Evolutionary conservation across 1,140 invertebrate genomes (phyloP).

Genomic region (Augochlora pura): DNA sequence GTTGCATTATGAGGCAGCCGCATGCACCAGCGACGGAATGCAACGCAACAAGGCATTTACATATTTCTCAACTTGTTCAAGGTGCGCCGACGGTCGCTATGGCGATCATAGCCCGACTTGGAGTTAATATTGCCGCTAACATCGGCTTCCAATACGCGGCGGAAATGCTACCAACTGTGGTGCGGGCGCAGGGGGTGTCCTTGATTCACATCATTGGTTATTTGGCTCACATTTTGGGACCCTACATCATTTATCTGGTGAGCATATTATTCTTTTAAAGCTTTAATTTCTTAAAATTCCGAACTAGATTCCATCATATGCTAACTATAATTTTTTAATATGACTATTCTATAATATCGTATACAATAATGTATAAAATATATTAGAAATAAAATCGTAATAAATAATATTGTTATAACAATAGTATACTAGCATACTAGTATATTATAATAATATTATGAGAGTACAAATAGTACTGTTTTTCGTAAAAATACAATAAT

Average conservation of each 20-base stretch:
- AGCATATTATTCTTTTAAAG: slow-evolving; percentile 24
- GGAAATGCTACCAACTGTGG: slow-evolving; percentile 92
- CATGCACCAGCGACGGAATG: neutral
- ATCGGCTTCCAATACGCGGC: slow-evolving; percentile 94
- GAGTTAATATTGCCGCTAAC: slow-evolving; percentile 93
- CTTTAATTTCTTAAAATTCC: too few species aligned
- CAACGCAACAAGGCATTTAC: slow-evolving; percentile 24
- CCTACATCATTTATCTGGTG: slow-evolving; percentile 90
- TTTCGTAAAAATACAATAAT: too few species aligned
- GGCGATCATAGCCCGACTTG: slow-evolving; percentile 90
- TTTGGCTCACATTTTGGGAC: slow-evolving; percentile 89
- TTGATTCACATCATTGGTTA: slow-evolving; percentile 93
- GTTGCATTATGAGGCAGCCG: neutral
- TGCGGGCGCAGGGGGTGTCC: slow-evolving; percentile 90
- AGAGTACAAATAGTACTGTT: too few species aligned
- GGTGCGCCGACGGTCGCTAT: slow-evolving; percentile 83
- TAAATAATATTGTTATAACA: too few species aligned
- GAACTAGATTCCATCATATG: too few species aligned
- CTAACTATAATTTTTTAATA: too few species aligned
- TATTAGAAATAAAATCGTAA: too few species aligned
- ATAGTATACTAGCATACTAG: too few species aligned
- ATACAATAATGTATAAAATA: too few species aligned
- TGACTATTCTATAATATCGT: too few species aligned
- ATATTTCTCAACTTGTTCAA: slow-evolving; percentile 38
- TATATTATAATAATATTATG: too few species aligned